Evolutionary conservation across 2,797 vertebrate species (phyloP).

Genomic region (Megaceryle alcyon): DNA sequence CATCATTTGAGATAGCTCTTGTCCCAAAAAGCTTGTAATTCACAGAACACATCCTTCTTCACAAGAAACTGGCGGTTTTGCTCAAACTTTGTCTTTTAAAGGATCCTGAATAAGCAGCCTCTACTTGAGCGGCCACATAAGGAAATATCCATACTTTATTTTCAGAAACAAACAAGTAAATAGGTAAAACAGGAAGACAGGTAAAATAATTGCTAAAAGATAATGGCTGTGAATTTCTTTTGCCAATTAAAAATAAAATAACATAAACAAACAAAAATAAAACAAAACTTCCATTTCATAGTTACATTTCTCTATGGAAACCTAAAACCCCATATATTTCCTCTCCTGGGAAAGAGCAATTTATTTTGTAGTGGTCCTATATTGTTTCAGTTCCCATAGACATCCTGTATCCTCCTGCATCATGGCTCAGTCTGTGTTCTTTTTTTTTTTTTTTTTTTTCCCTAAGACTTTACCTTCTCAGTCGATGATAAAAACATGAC

Average conservation of each 20-base stretch:
- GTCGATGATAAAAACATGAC: neutral
- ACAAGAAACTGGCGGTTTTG: neutral
- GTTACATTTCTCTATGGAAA: neutral
- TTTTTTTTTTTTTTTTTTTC: neutral
- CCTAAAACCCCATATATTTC: fast-evolving
- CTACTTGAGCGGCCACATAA: neutral
- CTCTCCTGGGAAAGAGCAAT: neutral
- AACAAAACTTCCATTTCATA: neutral
- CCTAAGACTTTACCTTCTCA: neutral
- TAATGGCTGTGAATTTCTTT: neutral
- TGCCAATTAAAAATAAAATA: neutral
- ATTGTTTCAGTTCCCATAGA: neutral
- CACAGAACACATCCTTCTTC: neutral
- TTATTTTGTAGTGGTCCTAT: neutral
- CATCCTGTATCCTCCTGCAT: neutral
- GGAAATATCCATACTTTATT: neutral
- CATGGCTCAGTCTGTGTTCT: neutral
- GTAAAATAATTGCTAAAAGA: neutral
- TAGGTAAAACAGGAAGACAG: neutral
- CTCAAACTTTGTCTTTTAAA: neutral
- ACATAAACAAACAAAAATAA: neutral
- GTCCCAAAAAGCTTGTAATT: neutral
- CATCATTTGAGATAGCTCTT: neutral
- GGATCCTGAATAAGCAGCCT: neutral
- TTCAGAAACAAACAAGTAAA: neutral